Percentiles rank a stretch among this genome's conserved stretches.
These are phyloP conservation scores for Callaeas wilsoni DNA, from an alignment of 2,113 vertebrate genomes.

Conservation along the genomic window DNA sequence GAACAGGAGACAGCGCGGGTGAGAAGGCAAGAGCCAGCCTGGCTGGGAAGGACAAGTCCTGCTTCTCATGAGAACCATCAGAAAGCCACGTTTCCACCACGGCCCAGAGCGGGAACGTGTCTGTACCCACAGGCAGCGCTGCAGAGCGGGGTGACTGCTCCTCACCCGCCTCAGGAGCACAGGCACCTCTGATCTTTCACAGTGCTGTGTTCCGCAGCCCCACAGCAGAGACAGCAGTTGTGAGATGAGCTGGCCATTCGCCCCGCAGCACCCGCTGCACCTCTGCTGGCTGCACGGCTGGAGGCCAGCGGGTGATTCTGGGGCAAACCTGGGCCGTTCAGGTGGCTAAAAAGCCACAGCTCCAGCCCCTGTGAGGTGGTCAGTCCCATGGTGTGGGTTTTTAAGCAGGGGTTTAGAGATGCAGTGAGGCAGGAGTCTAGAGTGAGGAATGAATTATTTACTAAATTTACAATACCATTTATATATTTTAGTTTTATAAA, in stretches of 20 bases:
- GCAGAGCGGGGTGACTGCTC: background rate
- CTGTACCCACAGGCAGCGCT: accelerated
- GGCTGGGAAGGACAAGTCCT: background rate
- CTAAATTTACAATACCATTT: too few relatives aligned
- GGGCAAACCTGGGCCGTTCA: accelerated
- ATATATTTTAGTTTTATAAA: too few relatives aligned
- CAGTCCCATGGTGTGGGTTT: accelerated
- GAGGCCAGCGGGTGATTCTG: accelerated
- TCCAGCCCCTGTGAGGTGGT: background rate
- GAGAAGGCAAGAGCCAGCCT: background rate
- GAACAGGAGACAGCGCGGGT: background rate
- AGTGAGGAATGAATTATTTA: too few relatives aligned
- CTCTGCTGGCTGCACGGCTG: background rate
- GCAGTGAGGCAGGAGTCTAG: too few relatives aligned
- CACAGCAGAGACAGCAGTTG: background rate
- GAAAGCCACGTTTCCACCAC: accelerated
- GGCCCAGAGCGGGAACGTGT: background rate
- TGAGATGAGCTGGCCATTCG: constrained; percentile 26
- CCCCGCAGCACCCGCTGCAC: background rate
- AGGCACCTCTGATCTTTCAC: background rate
- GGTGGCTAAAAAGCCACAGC: background rate
- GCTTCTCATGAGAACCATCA: background rate
- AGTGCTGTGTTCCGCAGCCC: too few relatives aligned
- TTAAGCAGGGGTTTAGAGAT: too few relatives aligned
- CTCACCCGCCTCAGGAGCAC: background rate